Evolutionary conservation across 2,113 vertebrate genomes (phyloP).

Genomic region (Orthonyx spaldingii): DNA sequence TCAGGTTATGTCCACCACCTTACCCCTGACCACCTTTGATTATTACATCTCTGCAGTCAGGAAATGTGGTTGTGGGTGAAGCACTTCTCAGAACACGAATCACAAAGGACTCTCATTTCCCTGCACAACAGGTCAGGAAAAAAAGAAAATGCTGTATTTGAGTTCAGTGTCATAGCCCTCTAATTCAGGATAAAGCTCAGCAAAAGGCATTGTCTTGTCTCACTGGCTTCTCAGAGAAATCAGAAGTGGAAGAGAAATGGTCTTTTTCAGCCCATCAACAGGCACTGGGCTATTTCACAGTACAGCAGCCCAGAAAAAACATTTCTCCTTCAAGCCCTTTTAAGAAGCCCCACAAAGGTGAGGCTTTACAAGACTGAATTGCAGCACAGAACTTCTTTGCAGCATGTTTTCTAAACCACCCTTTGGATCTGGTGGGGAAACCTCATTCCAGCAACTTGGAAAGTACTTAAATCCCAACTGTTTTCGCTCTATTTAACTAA

Average conservation of each 20-base stretch:
- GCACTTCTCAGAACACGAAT: not conserved
- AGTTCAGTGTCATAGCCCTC: not conserved
- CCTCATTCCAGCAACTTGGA: not conserved
- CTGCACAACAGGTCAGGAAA: not conserved
- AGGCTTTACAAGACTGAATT: not conserved
- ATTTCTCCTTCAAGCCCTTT: slow-evolving; percentile 49
- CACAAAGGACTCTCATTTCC: not conserved
- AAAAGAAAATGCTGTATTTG: not conserved
- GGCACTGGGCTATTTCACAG: not conserved
- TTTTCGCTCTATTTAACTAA: not conserved
- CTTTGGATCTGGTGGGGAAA: not conserved
- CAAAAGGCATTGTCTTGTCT: not conserved
- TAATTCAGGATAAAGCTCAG: not conserved
- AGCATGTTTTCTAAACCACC: not conserved
- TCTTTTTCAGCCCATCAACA: not conserved
- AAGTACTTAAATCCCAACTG: not conserved
- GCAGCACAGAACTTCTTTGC: not conserved
- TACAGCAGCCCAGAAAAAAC: not conserved
- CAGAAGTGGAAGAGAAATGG: not conserved
- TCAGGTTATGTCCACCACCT: not conserved
- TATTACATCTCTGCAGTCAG: not conserved
- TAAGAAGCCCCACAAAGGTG: not conserved
- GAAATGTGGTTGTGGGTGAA: not conserved
- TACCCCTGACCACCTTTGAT: not conserved
- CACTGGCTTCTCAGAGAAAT: not conserved